Percentiles rank a stretch among this genome's conserved stretches.
phyloP scores from a whole-genome alignment of 2,888 invertebrate species.

The Drosophila borborema region DNA sequence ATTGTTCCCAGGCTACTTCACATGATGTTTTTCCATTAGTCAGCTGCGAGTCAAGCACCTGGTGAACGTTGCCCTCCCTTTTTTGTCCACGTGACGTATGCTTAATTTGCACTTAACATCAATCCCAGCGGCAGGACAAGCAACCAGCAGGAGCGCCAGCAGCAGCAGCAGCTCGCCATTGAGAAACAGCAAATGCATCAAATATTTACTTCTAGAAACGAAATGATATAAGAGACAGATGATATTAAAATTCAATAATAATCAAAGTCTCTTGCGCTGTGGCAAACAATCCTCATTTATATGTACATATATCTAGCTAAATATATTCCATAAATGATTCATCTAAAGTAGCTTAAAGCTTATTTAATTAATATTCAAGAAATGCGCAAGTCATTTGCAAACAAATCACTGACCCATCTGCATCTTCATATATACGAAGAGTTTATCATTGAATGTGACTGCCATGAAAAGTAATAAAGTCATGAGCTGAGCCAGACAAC shows the following conservation, averaged over 20 bases:
- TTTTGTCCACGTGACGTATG: constrained; percentile 51
- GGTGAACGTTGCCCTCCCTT: constrained; percentile 26
- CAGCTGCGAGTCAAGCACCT: constrained; percentile 52
- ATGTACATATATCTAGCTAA: not conserved
- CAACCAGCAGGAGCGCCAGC: not conserved
- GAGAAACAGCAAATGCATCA: constrained; percentile 1
- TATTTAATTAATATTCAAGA: not conserved
- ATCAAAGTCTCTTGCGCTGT: not conserved
- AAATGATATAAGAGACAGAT: not conserved
- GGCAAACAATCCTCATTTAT: not conserved
- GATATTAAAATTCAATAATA: not conserved
- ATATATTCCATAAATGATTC: not conserved
- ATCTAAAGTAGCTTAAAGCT: not conserved
- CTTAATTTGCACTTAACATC: constrained; percentile 49
- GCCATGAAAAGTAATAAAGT: constrained; percentile 23
- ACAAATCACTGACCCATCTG: constrained; percentile 12
- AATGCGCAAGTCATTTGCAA: constrained; percentile 6
- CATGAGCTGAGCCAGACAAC: constrained; percentile 23
- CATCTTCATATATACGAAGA: not conserved
- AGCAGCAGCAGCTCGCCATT: constrained; percentile 10
- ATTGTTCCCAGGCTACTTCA: constrained; percentile 56
- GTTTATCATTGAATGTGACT: not conserved
- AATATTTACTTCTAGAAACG: not conserved
- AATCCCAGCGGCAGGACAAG: constrained; percentile 27
- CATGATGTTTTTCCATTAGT: constrained; percentile 59